These are phyloP conservation scores for Melanchra persicariae DNA, from an alignment of 2,888 invertebrate species.

Conservation along the genomic window DNA sequence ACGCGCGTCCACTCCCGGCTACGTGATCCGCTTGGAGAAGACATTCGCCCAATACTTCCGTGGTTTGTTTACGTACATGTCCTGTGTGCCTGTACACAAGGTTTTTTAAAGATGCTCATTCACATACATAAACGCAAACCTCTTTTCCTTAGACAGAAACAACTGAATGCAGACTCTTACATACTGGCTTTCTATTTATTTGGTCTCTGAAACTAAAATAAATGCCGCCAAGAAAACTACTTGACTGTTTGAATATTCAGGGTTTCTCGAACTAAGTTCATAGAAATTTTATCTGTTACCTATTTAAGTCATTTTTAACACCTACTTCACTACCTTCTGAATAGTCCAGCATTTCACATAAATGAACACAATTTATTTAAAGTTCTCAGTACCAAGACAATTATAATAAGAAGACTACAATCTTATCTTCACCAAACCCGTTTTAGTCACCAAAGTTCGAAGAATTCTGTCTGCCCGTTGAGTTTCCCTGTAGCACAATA, in stretches of 20 bases:
- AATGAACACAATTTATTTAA: conserved; percentile 12
- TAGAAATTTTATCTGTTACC: not conserved
- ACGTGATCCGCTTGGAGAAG: conserved; percentile 80
- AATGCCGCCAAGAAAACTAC: not conserved
- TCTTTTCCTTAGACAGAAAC: not conserved
- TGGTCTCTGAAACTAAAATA: not conserved
- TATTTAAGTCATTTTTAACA: not conserved
- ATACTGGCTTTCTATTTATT: not conserved
- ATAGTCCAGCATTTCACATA: not conserved
- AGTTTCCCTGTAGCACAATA: conserved; percentile 15
- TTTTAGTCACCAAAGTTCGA: not conserved
- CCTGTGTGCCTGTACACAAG: conserved; percentile 2
- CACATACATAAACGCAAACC: not conserved
- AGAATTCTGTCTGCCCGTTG: conserved; percentile 5
- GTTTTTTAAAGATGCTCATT: not conserved
- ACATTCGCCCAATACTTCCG: conserved; percentile 68
- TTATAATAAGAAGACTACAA: not conserved
- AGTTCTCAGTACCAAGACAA: not conserved
- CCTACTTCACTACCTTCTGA: not conserved
- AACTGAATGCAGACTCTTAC: not conserved
- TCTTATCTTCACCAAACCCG: not conserved
- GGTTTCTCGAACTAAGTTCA: conserved; percentile 5
- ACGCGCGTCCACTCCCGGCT: conserved; percentile 75
- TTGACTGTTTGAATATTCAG: not conserved
- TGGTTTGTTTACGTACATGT: conserved; percentile 51